Base-by-base conservation (phyloP, 2,797 vertebrate genomes). In the Rhinella marina region DNA sequence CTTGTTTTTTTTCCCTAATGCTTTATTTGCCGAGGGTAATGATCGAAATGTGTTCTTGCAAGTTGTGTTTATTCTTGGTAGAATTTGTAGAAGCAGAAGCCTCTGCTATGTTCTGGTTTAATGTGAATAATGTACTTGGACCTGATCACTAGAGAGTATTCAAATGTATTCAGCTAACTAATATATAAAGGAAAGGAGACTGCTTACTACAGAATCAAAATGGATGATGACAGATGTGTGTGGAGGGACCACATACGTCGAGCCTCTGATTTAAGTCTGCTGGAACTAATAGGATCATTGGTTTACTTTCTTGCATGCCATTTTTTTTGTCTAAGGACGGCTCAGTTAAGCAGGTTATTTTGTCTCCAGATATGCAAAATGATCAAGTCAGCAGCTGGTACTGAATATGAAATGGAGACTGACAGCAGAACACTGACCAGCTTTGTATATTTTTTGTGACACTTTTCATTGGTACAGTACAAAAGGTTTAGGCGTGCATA, bases 211-310 rank as follows among this genome's bases (percentile, higher is more conserved):
- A 92, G 86, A 93, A 88, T 91, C 91, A 92, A 94, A 96, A 94
- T 93, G 94, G 96, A 94, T 94, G 92, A 92, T 96, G 96, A 97
- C 97, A 99, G 97, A 98, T 98, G 97, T 97, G 96, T 94, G 94
- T 96, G 95, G 95, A 95, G 95, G 96, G 98, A 98, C 97, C 97
- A 98, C 97, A 98, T 98, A 97, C 97, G 95, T 97, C 93, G 97
- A 97, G 93, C 97, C 96, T 97, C 96, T 98, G 97, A 97, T 97
- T 97, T 97, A 97, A 97, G 96, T 96, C 96, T 96, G 94, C 95
- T 97, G 96, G 96, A 97, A 97, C 97, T 97, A 98, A 98, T 97
- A 96, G 96, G 95, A 97, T 97, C 96, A 98, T 96, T 96, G 95
- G 90, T 94, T 89, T 95, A 95, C 95, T 96, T 97, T 94, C 95